A percentile compares a stretch with the other conserved stretches of the same genome.
These are phyloP conservation scores for Synchiropus splendidus DNA, from an alignment of 2,113 vertebrate species.

Conservation along the genomic window DNA sequence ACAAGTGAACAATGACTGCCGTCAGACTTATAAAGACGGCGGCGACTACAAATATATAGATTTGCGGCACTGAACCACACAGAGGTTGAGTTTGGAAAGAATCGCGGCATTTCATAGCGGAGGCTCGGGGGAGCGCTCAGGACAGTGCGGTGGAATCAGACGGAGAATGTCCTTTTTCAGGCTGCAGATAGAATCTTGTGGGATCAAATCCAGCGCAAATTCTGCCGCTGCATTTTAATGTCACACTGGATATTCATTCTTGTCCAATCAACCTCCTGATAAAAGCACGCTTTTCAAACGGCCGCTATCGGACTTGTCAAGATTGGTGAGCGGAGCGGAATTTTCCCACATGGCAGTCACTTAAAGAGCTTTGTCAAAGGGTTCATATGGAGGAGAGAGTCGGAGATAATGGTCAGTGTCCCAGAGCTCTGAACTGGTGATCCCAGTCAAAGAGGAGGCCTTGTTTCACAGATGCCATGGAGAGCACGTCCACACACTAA, in stretches of 20 bases:
- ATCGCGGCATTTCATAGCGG: too few relatives aligned
- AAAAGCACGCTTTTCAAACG: slow-evolving; percentile 19
- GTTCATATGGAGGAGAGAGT: slow-evolving; percentile 14
- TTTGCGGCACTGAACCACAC: slow-evolving; percentile 7
- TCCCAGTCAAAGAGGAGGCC: slow-evolving; percentile 9
- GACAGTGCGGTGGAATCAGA: slow-evolving; percentile 18
- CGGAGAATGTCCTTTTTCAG: slow-evolving; percentile 36
- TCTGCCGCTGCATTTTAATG: slow-evolving; percentile 22
- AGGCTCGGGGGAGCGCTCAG: slow-evolving; percentile 42
- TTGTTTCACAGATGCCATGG: slow-evolving; percentile 20
- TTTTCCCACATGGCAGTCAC: slow-evolving; percentile 14
- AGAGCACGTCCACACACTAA: slow-evolving; percentile 10
- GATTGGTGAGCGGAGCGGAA: slow-evolving; percentile 17
- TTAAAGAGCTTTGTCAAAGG: slow-evolving; percentile 15
- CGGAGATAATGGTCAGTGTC: slow-evolving; percentile 10
- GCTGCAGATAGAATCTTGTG: slow-evolving; percentile 51
- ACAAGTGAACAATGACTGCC: slow-evolving; percentile 20
- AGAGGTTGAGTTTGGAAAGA: slow-evolving; percentile 6
- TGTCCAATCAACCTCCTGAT: slow-evolving; percentile 42
- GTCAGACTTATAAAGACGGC: slow-evolving; percentile 4
- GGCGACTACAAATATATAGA: slow-evolving; percentile 13
- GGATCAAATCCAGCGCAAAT: slow-evolving; percentile 44
- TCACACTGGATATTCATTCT: slow-evolving; percentile 35
- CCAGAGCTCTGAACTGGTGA: slow-evolving; percentile 1
- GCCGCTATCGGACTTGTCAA: slow-evolving; percentile 31